These are phyloP conservation scores for Pseudobourletiella spinata DNA, from an alignment of 1,140 invertebrate species.

Conservation along the genomic window DNA sequence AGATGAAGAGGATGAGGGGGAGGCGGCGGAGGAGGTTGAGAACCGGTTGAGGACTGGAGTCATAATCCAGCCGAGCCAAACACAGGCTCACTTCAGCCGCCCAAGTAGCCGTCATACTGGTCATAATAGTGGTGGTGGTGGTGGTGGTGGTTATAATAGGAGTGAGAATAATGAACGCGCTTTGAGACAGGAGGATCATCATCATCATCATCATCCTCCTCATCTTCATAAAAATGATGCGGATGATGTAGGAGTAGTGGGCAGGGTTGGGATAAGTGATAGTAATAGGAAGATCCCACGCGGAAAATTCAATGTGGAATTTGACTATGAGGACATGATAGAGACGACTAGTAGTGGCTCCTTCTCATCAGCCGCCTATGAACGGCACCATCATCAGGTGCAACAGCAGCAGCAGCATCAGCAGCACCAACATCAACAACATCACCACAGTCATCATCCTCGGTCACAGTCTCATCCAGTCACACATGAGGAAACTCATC, in stretches of 20 bases:
- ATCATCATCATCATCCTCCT: not conserved
- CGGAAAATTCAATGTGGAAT: constrained; percentile 15
- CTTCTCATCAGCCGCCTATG: constrained; percentile 6
- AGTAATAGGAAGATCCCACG: constrained; percentile 8
- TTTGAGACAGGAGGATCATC: not conserved
- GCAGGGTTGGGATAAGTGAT: too few relatives aligned
- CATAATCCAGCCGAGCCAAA: too few relatives aligned
- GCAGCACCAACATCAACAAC: not conserved
- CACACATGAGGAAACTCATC: not conserved
- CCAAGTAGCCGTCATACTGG: not conserved
- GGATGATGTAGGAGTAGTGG: constrained; percentile 3
- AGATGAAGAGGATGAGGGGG: not conserved
- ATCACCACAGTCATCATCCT: not conserved
- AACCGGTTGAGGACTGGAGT: not conserved
- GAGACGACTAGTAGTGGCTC: constrained; percentile 16
- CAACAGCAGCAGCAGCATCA: not conserved
- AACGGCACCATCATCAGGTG: not conserved
- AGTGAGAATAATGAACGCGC: not conserved
- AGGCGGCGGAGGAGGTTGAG: not conserved
- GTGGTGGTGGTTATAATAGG: too few relatives aligned
- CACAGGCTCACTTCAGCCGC: too few relatives aligned
- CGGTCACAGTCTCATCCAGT: not conserved
- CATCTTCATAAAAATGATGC: not conserved
- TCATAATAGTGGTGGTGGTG: not conserved
- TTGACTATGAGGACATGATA: constrained; percentile 17